Conservation (phyloP, 2,113 vertebrate genomes). For the Gopherus flavomarginatus region DNA sequence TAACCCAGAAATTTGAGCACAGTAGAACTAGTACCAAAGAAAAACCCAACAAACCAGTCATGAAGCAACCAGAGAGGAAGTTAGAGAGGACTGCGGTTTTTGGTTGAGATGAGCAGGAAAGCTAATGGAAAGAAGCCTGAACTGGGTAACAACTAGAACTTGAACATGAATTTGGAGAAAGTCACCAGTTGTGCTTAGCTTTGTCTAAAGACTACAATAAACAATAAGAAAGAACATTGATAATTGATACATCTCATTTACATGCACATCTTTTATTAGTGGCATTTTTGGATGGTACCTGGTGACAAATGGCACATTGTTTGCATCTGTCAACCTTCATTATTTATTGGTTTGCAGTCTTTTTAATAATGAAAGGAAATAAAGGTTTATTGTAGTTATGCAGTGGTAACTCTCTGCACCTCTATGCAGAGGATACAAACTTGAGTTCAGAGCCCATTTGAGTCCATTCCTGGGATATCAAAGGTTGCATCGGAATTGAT, state of each 20-base stretch:
- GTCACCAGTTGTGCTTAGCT: neutral
- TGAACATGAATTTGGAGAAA: neutral
- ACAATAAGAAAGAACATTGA: neutral
- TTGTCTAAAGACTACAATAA: neutral
- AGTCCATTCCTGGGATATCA: neutral
- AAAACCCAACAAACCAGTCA: neutral
- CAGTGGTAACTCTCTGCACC: neutral
- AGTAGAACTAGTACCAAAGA: neutral
- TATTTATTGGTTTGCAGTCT: neutral
- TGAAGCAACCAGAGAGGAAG: neutral
- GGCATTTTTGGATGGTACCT: neutral
- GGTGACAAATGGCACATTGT: neutral
- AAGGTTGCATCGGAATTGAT: neutral
- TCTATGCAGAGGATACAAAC: neutral
- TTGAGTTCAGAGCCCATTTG: neutral
- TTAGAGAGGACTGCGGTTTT: neutral
- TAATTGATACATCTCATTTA: neutral
- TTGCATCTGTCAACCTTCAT: neutral
- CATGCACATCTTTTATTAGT: accelerated
- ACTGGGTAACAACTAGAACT: neutral
- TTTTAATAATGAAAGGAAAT: neutral
- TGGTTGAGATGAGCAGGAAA: neutral
- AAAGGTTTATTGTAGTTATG: neutral
- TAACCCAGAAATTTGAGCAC: neutral
- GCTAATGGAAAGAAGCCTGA: neutral